Base-by-base conservation (phyloP, 2,113 vertebrate species). In the Leptosomus discolor region DNA sequence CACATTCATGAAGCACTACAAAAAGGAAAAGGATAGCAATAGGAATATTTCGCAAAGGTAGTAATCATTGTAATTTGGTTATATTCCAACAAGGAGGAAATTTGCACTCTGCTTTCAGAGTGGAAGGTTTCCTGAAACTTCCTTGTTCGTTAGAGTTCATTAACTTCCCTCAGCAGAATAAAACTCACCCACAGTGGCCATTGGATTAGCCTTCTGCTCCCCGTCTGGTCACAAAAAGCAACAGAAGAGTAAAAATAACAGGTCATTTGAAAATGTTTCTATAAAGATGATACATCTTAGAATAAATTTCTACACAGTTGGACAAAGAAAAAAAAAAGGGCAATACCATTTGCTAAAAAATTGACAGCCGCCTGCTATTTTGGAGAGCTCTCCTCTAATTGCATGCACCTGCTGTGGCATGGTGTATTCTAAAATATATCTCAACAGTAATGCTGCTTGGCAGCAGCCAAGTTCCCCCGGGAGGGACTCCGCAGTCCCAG, bases 341-440 rank as follows among this genome's bases (percentile, higher is more conserved):
- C 82, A 93, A 80, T 45, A 81, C 48, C 81, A 88, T 79, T 85
- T 95, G 92, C 80, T 96, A 60, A 93, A 82, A 89, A 94, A 94
- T 37, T 88, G 91, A 88, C 68, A 96, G 93, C 74, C 76, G 73
- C 53, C 87, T 88, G 93, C 89, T 97, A 81, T 92, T 96, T 96
- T 45, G 65, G 91, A 81, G 91, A 71, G 79, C 32, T 74, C 65
- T 94, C 51, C 81, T 68, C 71, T 89, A 69, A 93, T 85, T 89
- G 90, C 95, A 88, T 0, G 5, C 82, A 88, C 92, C 86, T 91
- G 90, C 91, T 95, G 91, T 58, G 75, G 64, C 4, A 2, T 45
- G 56, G 88, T 77, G 37, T 61, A 92, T 85, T 97, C 90, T 65
- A 87, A 97, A 95, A 90, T 69, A 50, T 8, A 75, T 43, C 88